phyloP scores from a whole-genome alignment of 2,888 invertebrate species.

The Oxyscelio sp. region DNA sequence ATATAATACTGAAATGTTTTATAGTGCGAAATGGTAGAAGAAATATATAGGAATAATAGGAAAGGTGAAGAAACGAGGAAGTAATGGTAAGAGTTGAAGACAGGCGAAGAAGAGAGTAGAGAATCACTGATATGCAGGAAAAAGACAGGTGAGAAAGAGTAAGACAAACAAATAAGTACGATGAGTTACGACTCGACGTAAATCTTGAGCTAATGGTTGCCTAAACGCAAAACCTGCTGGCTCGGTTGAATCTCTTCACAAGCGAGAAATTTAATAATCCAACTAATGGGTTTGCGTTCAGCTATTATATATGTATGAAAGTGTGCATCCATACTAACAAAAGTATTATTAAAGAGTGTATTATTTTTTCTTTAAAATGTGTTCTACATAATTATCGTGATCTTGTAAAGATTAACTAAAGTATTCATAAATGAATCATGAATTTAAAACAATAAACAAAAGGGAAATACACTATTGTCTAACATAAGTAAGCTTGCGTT shows the following conservation, averaged over 20 bases:
- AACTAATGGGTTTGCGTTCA: constrained; percentile 87
- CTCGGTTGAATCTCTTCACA: constrained; percentile 80
- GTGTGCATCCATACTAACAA: constrained; percentile 61
- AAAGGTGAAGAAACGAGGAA: constrained; percentile 71
- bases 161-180: constrained; percentile 87
- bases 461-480: too few relatives aligned
- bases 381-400: constrained; percentile 26
- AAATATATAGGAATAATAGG: constrained; percentile 53
- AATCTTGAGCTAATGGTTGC: constrained; percentile 88
- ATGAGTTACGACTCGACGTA: constrained; percentile 88
- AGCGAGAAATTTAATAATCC: constrained; percentile 89
- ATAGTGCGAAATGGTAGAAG: constrained; percentile 21
- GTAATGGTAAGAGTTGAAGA: constrained; percentile 74
- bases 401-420: not conserved
- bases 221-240: constrained; percentile 88
- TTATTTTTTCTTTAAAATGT: constrained; percentile 60
- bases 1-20: constrained; percentile 16
- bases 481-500: not conserved
- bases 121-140: constrained; percentile 69
- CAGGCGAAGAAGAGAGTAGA: constrained; percentile 75
- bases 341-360: constrained; percentile 60
- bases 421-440: too few relatives aligned
- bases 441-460: too few relatives aligned
- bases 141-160: constrained; percentile 75
- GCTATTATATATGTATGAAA: constrained; percentile 83